Base-by-base conservation (phyloP, 2,888 invertebrate species). In the Loripinus fragilis region DNA sequence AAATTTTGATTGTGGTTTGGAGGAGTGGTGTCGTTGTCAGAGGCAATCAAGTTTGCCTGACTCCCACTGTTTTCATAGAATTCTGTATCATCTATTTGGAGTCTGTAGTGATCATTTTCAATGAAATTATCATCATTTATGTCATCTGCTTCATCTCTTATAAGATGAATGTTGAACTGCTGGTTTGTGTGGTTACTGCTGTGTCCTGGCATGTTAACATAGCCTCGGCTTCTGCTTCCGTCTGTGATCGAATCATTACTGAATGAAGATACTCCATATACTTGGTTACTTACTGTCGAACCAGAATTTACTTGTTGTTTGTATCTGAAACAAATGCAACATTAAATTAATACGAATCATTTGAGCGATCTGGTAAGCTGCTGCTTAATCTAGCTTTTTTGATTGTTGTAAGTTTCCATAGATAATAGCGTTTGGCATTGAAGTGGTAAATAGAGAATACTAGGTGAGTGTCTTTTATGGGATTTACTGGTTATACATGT, bases 241-340 rank as follows among this genome's bases (percentile, higher is more conserved):
- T 20, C 60, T 60, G 42, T 69, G 68, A 60, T 69, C 45, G 45
- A 35, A 38, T 12, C 42, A 23, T 68, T 55, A n/a, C 50, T 64
- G 23, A 74, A 69, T 8, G 55, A 55, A 30, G 74, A 64, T 5
- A 74, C 23, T 15, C 74, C 74, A 60, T 74, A 74, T 8, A 69
- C 42, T 33, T 68, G 68, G 67, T 74, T 74, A 41, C 38, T 74
- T 1, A 74, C 64, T 1, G 74, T 68, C 3, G 55, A 68, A 1
- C 50, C 66, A 30, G 64, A 2, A 25, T 30, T 23, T 1, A 8
- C n/a, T 30, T 25, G 7, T 10, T 7, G 28, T 28, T 48, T 68
- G 28, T 48, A 33, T n/a, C 45, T 42, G 20, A 28, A 68, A 48
- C 41, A 20, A 38, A 38, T 38, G 38, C 38, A 12, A 38, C 38